phyloP scores from a whole-genome alignment of 2,888 invertebrate genomes.

The Xestobium rufovillosum region DNA sequence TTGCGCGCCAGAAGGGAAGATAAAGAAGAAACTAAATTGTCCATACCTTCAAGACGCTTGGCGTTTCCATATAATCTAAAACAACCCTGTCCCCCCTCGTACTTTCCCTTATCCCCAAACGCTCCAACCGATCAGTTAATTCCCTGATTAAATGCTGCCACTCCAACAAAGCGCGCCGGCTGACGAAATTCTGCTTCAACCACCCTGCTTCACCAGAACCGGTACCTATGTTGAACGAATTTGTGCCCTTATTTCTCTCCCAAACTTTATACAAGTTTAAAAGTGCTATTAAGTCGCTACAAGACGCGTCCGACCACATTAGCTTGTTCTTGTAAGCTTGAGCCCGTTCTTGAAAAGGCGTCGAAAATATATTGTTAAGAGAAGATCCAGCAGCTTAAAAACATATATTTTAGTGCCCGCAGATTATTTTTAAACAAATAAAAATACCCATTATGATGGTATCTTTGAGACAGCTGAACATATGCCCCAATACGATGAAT shows the following conservation, averaged over 20 bases:
- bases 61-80: slow-evolving; percentile 47
- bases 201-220: slow-evolving; percentile 53
- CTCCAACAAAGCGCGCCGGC: slow-evolving; percentile 64
- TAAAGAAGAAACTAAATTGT: slow-evolving; percentile 2
- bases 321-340: slow-evolving; percentile 68
- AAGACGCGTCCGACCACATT: slow-evolving; percentile 73
- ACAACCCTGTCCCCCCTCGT: slow-evolving; percentile 40
- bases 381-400: slow-evolving; percentile 71
- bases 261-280: slow-evolving; percentile 74
- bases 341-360: slow-evolving; percentile 61
- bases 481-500: slow-evolving; percentile 77
- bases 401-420: too few species aligned
- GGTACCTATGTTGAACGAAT: slow-evolving; percentile 49
- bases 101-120: slow-evolving; percentile 53
- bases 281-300: slow-evolving; percentile 78
- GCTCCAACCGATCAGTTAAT: slow-evolving; percentile 53
- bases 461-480: slow-evolving; percentile 79
- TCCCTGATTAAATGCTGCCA: slow-evolving; percentile 66
- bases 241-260: slow-evolving; percentile 52
- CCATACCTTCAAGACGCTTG: slow-evolving; percentile 62
- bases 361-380: slow-evolving; percentile 70
- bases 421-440: too few species aligned
- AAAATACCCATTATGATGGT: slow-evolving; percentile 74
- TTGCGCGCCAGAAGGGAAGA: too few species aligned
- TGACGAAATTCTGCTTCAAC: slow-evolving; percentile 64